phyloP scores from a whole-genome alignment of 2,888 invertebrate genomes.

The Leptogaster cylindrica region DNA sequence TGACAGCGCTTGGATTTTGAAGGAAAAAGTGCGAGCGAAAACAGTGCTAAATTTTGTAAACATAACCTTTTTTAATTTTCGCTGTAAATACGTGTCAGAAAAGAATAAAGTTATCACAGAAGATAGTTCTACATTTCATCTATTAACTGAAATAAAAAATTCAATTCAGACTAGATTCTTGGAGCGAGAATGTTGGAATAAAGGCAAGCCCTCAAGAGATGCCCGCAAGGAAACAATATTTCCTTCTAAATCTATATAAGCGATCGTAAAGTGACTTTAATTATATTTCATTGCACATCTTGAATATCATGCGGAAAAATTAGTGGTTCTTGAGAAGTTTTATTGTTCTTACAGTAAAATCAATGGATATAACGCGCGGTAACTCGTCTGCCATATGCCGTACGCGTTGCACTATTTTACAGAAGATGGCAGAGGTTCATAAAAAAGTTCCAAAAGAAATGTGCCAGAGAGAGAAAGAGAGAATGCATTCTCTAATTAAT shows the following conservation, averaged over 20 bases:
- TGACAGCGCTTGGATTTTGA: too few species aligned
- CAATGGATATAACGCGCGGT: slow-evolving; percentile 55
- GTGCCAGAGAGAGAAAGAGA: slow-evolving; percentile 4
- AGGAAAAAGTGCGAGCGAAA: slow-evolving; percentile 41
- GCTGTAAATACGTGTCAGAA: slow-evolving; percentile 34
- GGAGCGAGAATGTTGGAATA: too few species aligned
- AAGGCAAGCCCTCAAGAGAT: too few species aligned
- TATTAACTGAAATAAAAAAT: too few species aligned
- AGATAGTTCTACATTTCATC: too few species aligned
- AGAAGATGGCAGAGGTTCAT: slow-evolving; percentile 44
- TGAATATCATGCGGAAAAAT: too few species aligned
- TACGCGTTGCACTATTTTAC: slow-evolving; percentile 42
- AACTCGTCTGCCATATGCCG: slow-evolving; percentile 53
- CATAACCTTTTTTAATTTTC: slow-evolving; percentile 47
- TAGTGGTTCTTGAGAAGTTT: too few species aligned
- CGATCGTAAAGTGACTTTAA: neutral
- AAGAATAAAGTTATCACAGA: neutral
- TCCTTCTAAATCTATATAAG: neutral
- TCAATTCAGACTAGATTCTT: too few species aligned
- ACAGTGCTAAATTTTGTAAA: slow-evolving; percentile 44
- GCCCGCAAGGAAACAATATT: too few species aligned
- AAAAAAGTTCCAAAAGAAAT: too few species aligned
- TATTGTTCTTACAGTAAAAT: slow-evolving; percentile 51
- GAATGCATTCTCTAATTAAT: slow-evolving; percentile 11
- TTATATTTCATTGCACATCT: slow-evolving; percentile 8